Evolutionary conservation across 2,888 invertebrate genomes (phyloP), one percentile per base, ranked within the genome.

Genomic region (Drosophila testacea): DNA sequence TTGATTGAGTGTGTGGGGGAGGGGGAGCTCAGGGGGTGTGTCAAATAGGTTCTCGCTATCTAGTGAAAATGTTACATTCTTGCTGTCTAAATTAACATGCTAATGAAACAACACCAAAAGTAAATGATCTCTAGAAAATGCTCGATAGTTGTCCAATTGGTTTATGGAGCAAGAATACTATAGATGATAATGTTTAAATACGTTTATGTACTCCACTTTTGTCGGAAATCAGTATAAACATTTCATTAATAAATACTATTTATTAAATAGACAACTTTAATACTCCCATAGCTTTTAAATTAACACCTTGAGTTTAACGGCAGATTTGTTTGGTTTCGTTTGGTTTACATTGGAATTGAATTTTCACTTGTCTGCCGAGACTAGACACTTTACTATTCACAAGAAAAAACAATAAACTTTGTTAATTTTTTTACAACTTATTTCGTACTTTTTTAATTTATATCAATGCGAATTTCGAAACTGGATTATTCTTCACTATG

Each of bases 1-100:
- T 73, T 70, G 71, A 72, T 72, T 63, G 50, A 73, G 56, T 34
- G 51, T 16, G 16, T n/a, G 16, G 16, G 34, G 30, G 38, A 11
- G 39, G 44, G 42, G 42, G 36, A 27, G 22, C 7, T 6, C 0
- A 16, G 2, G 2, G 30, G 22, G 28, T 10, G 27, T 44, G 4
- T 44, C 10, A n/a, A 52, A 50, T 30, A 3, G 27, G 32, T 32
- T 22, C 11, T 27, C 32, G 13, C 11, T 42, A 34, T 42, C 32
- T 11, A 3, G 22, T 9, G 22, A 4, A 41, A 41, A 27, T 9
- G 10, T 36, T 9, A 30, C 16, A 11, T 22, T 34, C 11, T 4
- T 6, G 46, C 30, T 46, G 30, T n/a, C 46, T 30, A 28, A 5
- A n/a, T 30, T 30, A 30, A 46, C 30, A 30, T 13, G 47, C 7